These are phyloP conservation scores for Caenorhabditis sp. DNA, from an alignment of 2,888 invertebrate genomes.

Conservation along the genomic window DNA sequence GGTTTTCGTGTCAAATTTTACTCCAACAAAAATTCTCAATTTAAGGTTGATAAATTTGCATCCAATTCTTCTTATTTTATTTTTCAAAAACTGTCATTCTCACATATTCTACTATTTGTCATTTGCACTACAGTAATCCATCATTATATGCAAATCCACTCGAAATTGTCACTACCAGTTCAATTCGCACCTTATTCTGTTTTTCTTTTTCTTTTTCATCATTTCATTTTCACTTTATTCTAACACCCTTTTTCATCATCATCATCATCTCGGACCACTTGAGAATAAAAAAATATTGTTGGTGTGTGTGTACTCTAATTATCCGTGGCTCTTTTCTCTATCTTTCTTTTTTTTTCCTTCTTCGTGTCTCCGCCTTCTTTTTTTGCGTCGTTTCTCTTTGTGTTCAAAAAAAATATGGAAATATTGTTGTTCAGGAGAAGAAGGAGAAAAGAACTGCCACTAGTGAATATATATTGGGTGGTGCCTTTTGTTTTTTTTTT, in stretches of 20 bases:
- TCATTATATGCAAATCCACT: neutral
- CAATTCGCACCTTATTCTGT: too few relatives aligned
- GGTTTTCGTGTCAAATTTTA: too few relatives aligned
- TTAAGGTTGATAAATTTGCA: too few relatives aligned
- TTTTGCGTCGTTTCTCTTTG: neutral
- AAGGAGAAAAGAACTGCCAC: conserved; percentile 3
- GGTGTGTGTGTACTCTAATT: too few relatives aligned
- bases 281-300: too few relatives aligned
- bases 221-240: neutral
- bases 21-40: too few relatives aligned
- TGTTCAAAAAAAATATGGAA: neutral
- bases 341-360: too few relatives aligned
- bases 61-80: too few relatives aligned
- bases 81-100: too few relatives aligned
- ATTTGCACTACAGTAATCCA: neutral
- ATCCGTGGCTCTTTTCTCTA: conserved; percentile 4
- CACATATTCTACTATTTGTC: neutral
- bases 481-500: neutral
- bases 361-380: neutral
- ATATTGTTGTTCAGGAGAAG: neutral
- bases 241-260: neutral
- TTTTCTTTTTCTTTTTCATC: too few relatives aligned
- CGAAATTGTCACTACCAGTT: too few relatives aligned
- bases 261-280: neutral
- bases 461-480: neutral